Evolutionary conservation across 2,113 vertebrate genomes (phyloP), one percentile per base, ranked within the genome.

Genomic region (Peucedramus taeniatus): DNA sequence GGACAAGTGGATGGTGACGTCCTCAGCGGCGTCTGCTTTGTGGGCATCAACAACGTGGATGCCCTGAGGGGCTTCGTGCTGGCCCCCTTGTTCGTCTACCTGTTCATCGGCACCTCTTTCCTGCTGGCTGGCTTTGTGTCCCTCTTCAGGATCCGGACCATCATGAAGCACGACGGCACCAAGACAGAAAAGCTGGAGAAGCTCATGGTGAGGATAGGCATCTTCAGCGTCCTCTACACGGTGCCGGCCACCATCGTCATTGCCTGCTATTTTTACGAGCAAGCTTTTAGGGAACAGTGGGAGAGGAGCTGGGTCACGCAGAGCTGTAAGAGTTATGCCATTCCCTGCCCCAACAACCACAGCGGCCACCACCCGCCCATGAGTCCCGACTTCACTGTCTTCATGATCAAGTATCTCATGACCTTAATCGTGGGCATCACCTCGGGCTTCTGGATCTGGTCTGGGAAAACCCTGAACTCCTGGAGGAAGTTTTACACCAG

Each of bases 361-460:
- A 97, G 98, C 94, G 92, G 94, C 95, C 98, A 98, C 76, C 98
- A 98, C 61, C 99, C 98, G 1, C 99, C 98, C 95, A 98, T 99
- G 98, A 99, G 98, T 88, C 99, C 99, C 0, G 99, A 99, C 97
- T 99, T 99, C 97, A 99, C 99, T 0, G 99, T 99, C 97, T 99
- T 99, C 97, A 99, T 99, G 99, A 99, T 99, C 96, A 99, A 99
- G 88, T 99, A 99, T 96, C 99, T 99, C 87, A 99, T 99, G 99
- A 99, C 99, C 15, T 98, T 99, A 90, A 99, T 99, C 4, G 99
- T 99, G 96, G 99, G 99, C 92, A 99, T 99, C 98, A 99, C 99
- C 11, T 99, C 99, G 0, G 99, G 99, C 49, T 99, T 99, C 97
- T 99, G 99, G 99, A 99, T 99, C 98, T 99, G 99, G 99, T 99